phyloP scores from a whole-genome alignment of 2,113 vertebrate species.

The Peromyscus californicus region DNA sequence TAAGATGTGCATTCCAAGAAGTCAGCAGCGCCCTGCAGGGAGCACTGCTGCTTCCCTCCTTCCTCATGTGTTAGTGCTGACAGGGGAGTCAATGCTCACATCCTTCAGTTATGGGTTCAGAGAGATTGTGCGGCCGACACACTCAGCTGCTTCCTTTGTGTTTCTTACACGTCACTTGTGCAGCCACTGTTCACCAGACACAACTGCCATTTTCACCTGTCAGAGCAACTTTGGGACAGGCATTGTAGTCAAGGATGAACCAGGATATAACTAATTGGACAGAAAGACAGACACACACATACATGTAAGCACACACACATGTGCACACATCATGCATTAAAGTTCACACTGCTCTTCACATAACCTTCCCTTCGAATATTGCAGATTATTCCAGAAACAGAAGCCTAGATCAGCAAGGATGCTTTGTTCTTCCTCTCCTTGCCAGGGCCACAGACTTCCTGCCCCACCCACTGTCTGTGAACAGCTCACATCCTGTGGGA shows the following conservation, averaged over 20 bases:
- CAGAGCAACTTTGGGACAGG: not conserved
- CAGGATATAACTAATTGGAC: not conserved
- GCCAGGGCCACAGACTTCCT: not conserved
- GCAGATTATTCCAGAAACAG: not conserved
- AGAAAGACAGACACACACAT: not conserved
- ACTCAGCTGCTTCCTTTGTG: slow-evolving; percentile 58
- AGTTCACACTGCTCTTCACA: not conserved
- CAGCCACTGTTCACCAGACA: slow-evolving; percentile 29
- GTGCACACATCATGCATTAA: not conserved
- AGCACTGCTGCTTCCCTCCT: not conserved
- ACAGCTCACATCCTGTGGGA: not conserved
- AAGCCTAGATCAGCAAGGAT: not conserved
- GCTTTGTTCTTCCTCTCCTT: not conserved
- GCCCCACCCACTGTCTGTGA: not conserved
- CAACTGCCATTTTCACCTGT: slow-evolving; percentile 34
- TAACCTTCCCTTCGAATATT: not conserved
- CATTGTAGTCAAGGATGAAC: not conserved
- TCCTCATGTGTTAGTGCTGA: not conserved
- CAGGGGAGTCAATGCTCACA: slow-evolving; percentile 2
- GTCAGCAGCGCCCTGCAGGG: not conserved
- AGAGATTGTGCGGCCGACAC: slow-evolving; percentile 13
- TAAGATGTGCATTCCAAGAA: not conserved
- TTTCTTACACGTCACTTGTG: slow-evolving; percentile 34
- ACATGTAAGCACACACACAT: not conserved
- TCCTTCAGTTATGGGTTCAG: slow-evolving; percentile 43